Percentiles rank a stretch among this genome's conserved stretches.
phyloP scores from a whole-genome alignment of 2,113 vertebrate genomes.

The Strigops habroptila region DNA sequence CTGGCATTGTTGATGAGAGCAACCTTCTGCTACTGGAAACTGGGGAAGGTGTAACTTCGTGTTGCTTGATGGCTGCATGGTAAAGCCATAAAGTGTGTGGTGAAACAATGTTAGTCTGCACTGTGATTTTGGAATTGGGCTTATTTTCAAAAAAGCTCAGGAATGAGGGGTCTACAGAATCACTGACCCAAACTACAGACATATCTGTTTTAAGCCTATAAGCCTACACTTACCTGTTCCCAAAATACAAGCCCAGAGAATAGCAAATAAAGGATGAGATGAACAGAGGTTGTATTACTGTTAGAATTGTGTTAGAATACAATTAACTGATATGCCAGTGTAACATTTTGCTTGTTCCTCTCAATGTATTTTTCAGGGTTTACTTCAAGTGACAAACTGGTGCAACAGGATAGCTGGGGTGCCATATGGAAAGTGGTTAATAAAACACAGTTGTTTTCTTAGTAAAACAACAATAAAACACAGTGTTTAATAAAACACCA shows the following conservation, averaged over 20 bases:
- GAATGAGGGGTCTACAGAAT: not conserved
- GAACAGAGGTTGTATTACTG: not conserved
- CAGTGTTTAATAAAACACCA: not conserved
- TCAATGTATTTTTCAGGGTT: not conserved
- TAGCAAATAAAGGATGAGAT: not conserved
- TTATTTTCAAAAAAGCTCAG: not conserved
- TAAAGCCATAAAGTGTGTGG: not conserved
- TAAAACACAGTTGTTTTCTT: not conserved
- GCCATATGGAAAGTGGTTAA: not conserved
- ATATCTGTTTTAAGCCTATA: not conserved
- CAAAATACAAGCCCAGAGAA: not conserved
- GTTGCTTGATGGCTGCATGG: not conserved
- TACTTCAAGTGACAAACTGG: not conserved
- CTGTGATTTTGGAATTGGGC: not conserved
- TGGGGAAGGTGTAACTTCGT: not conserved
- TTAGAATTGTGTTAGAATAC: not conserved
- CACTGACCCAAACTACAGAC: not conserved
- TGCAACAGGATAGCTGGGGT: not conserved
- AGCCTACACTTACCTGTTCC: not conserved
- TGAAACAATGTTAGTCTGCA: not conserved
- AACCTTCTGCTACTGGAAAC: not conserved
- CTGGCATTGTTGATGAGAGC: not conserved
- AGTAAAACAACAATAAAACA: too few species aligned
- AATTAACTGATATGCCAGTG: not conserved
- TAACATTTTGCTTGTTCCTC: not conserved